Evolutionary conservation across 2,113 vertebrate genomes (phyloP).

Genomic region (Tamias sibiricus): DNA sequence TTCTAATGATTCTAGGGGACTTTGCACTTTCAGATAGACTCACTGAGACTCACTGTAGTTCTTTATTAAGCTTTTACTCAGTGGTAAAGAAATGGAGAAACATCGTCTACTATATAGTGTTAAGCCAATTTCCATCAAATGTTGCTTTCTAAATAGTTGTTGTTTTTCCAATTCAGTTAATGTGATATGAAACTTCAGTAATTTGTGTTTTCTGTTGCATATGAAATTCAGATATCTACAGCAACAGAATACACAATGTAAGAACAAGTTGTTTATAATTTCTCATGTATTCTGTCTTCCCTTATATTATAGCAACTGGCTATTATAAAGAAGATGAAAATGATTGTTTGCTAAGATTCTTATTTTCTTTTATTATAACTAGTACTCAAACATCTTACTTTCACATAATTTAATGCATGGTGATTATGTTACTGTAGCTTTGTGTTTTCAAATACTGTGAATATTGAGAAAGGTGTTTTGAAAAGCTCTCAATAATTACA

Average conservation of each 20-base stretch:
- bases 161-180: conserved; percentile 56
- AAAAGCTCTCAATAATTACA: neutral
- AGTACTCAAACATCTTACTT: conserved; percentile 36
- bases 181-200: conserved; percentile 37
- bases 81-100: neutral
- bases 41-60: neutral
- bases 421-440: neutral
- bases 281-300: conserved; percentile 31
- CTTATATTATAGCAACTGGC: conserved; percentile 30
- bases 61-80: neutral
- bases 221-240: conserved; percentile 38
- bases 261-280: conserved; percentile 44
- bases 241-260: neutral
- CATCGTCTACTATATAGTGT: neutral
- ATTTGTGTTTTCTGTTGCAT: conserved; percentile 48
- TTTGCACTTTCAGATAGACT: neutral
- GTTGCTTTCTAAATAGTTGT: conserved; percentile 14
- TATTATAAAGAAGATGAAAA: conserved; percentile 59
- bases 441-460: neutral
- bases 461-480: neutral
- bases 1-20: neutral
- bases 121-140: conserved; percentile 49
- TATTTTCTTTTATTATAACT: conserved; percentile 24
- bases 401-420: conserved; percentile 26
- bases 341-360: conserved; percentile 31